These are phyloP conservation scores for Plebejus argus DNA, from an alignment of 2,888 invertebrate genomes.

Conservation along the genomic window DNA sequence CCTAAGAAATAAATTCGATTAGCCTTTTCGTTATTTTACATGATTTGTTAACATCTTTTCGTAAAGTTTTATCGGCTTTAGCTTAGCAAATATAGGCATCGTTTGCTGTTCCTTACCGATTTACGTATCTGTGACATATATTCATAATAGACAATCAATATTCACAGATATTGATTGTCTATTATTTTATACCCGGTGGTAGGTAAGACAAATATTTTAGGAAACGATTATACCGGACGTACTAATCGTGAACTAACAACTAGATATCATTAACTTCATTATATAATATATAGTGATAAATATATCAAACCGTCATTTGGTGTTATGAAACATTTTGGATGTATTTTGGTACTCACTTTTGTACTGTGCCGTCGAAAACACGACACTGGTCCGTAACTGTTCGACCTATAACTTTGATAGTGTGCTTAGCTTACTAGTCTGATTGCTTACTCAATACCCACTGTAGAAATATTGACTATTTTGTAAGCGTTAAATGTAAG, in stretches of 20 bases:
- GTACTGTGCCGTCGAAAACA: conserved; percentile 65
- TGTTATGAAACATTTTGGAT: conserved; percentile 52
- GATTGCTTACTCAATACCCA: conserved; percentile 61
- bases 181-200: conserved; percentile 20
- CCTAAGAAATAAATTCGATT: conserved; percentile 57
- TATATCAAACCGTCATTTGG: conserved; percentile 30
- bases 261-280: conserved; percentile 30
- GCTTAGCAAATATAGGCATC: conserved; percentile 42
- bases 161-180: conserved; percentile 6
- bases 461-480: conserved; percentile 60
- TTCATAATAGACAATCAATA: too few relatives aligned
- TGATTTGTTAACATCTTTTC: conserved; percentile 2
- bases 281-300: conserved; percentile 24
- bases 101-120: conserved; percentile 38
- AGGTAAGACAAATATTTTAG: conserved; percentile 13
- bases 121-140: conserved; percentile 30
- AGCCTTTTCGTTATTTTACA: not conserved
- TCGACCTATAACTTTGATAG: conserved; percentile 60
- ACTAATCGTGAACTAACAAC: conserved; percentile 7
- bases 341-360: conserved; percentile 77
- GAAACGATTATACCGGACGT: not conserved
- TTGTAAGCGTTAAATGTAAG: conserved; percentile 57
- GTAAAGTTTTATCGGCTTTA: conserved; percentile 37
- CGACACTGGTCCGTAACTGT: conserved; percentile 70
- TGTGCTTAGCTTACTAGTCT: conserved; percentile 69